phyloP scores from a whole-genome alignment of 2,113 vertebrate species.

The Castor canadensis region DNA sequence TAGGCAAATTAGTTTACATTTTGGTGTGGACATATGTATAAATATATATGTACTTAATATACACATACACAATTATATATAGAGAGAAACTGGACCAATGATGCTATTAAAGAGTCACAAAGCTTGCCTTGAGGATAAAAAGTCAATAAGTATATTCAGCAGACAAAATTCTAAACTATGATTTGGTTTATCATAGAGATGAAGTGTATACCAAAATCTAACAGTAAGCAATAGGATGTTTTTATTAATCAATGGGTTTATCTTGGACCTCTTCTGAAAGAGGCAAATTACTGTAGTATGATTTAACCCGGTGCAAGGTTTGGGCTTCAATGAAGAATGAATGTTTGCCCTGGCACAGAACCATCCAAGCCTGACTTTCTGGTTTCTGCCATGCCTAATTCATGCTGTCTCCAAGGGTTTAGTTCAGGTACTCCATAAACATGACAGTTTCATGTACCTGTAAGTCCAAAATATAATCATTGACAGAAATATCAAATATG shows the following conservation, averaged over 20 bases:
- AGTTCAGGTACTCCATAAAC: neutral
- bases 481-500: neutral
- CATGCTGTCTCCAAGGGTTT: neutral
- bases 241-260: neutral
- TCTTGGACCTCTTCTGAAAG: neutral
- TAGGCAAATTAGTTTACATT: neutral
- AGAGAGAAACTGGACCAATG: neutral
- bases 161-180: conserved; percentile 5
- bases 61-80: neutral
- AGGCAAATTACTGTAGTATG: neutral
- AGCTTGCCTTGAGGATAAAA: neutral
- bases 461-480: neutral
- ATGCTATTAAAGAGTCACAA: neutral
- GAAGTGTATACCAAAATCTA: neutral
- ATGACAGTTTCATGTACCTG: accelerated
- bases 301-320: neutral
- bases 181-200: neutral
- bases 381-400: neutral
- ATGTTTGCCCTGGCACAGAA: neutral
- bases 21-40: neutral
- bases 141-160: neutral
- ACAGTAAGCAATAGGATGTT: neutral
- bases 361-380: neutral
- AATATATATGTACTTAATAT: neutral
- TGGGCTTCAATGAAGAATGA: neutral